phyloP scores from a whole-genome alignment of 1,140 invertebrate genomes.

The Atta texana region DNA sequence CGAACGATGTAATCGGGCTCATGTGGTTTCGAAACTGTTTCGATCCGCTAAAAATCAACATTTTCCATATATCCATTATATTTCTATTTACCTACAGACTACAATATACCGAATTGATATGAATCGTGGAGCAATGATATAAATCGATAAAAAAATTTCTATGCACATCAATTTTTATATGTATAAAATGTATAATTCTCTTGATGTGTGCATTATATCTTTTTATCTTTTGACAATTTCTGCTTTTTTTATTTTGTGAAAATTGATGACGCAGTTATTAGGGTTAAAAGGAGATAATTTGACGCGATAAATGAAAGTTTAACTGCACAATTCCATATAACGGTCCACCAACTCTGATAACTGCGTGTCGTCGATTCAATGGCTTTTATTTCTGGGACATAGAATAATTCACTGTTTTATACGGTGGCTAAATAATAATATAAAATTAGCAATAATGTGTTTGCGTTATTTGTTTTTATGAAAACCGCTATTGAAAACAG shows the following conservation, averaged over 20 bases:
- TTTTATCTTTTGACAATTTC: constrained; percentile 3
- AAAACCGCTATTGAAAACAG: constrained; percentile 26
- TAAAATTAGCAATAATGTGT: constrained; percentile 23
- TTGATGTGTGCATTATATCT: background rate
- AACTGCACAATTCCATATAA: constrained; percentile 38
- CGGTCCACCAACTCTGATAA: constrained; percentile 27
- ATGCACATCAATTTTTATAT: background rate
- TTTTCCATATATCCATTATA: constrained; percentile 25
- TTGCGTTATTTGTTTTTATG: constrained; percentile 49
- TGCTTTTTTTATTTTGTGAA: background rate
- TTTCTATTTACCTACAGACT: background rate
- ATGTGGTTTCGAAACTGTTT: background rate
- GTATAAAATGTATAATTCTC: background rate
- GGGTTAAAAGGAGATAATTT: constrained; percentile 45
- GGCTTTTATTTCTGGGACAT: constrained; percentile 47
- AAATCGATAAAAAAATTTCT: background rate
- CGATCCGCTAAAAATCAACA: constrained; percentile 42
- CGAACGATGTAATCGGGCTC: constrained; percentile 25
- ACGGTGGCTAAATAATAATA: constrained; percentile 23
- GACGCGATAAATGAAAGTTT: constrained; percentile 26
- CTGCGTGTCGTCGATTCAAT: constrained; percentile 34
- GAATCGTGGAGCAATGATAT: background rate
- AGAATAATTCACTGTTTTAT: constrained; percentile 47
- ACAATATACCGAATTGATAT: background rate
- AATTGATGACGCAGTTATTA: constrained; percentile 1